phyloP scores from a whole-genome alignment of 2,113 vertebrate species.

The Lontra canadensis region DNA sequence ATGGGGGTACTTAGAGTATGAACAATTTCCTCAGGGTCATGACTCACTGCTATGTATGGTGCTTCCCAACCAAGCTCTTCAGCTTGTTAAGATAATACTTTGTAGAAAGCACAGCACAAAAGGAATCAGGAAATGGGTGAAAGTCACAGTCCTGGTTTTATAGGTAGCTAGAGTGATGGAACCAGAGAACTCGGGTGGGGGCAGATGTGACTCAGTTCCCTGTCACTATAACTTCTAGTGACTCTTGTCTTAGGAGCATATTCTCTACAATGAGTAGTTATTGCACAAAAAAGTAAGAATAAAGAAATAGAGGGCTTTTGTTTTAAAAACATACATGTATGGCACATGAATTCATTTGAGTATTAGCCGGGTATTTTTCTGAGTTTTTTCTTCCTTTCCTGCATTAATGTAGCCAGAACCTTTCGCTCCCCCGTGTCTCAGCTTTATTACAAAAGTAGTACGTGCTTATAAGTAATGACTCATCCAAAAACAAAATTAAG shows the following conservation, averaged over 20 bases:
- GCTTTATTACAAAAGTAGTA: neutral
- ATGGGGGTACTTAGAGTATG: too few species aligned
- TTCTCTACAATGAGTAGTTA: neutral
- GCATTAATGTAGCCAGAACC: too few species aligned
- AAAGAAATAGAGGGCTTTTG: neutral
- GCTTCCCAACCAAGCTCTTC: neutral
- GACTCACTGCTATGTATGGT: too few species aligned
- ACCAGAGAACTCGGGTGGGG: neutral
- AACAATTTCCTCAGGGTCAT: too few species aligned
- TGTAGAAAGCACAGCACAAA: neutral
- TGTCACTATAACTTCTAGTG: neutral
- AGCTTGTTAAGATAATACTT: neutral
- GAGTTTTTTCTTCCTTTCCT: neutral
- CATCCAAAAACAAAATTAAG: neutral
- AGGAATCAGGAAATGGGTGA: fast-evolving
- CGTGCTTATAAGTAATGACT: neutral
- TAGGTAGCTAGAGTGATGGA: too few species aligned
- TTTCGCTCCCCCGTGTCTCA: neutral
- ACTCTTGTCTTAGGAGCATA: fast-evolving
- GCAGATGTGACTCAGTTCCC: neutral
- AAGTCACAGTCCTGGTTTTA: too few species aligned
- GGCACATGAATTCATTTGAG: neutral
- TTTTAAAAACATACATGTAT: neutral
- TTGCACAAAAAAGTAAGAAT: neutral
- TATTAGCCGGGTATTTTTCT: neutral